Evolutionary conservation across 2,888 invertebrate species (phyloP).

Genomic region (Drosophila colorata): DNA sequence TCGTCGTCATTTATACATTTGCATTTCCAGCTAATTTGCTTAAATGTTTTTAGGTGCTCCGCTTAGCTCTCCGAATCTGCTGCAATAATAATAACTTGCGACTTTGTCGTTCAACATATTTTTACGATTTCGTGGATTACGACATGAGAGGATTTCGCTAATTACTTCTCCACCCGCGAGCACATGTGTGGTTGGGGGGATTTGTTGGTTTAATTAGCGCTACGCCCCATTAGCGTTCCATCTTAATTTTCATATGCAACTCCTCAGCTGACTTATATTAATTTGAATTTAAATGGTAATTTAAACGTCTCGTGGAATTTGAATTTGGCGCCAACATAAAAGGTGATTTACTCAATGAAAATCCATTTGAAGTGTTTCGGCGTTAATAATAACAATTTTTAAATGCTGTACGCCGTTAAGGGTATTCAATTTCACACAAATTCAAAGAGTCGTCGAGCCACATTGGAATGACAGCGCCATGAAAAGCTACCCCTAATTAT

Average conservation of each 20-base stretch:
- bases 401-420: constrained; percentile 7
- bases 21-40: constrained; percentile 81
- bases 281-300: constrained; percentile 72
- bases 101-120: constrained; percentile 75
- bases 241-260: constrained; percentile 63
- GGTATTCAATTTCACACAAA: constrained; percentile 48
- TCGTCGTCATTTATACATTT: constrained; percentile 80
- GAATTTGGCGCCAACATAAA: constrained; percentile 51
- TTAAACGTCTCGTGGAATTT: constrained; percentile 16
- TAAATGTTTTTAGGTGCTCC: constrained; percentile 74
- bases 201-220: constrained; percentile 67
- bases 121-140: constrained; percentile 77
- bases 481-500: constrained; percentile 72
- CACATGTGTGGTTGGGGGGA: constrained; percentile 17
- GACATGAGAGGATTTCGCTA: constrained; percentile 72
- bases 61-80: constrained; percentile 24
- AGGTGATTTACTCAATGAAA: constrained; percentile 34
- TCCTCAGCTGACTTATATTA: constrained; percentile 51
- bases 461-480: constrained; percentile 49
- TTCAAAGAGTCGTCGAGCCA: constrained; percentile 43
- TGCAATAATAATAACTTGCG: constrained; percentile 76
- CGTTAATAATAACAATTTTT: constrained; percentile 46
- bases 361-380: constrained; percentile 44
- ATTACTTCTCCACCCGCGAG: constrained; percentile 59
- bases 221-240: constrained; percentile 60